Evolutionary conservation across 2,888 invertebrate species (phyloP), one percentile per base, ranked within the genome.

Genomic region (Orthosia incerta): DNA sequence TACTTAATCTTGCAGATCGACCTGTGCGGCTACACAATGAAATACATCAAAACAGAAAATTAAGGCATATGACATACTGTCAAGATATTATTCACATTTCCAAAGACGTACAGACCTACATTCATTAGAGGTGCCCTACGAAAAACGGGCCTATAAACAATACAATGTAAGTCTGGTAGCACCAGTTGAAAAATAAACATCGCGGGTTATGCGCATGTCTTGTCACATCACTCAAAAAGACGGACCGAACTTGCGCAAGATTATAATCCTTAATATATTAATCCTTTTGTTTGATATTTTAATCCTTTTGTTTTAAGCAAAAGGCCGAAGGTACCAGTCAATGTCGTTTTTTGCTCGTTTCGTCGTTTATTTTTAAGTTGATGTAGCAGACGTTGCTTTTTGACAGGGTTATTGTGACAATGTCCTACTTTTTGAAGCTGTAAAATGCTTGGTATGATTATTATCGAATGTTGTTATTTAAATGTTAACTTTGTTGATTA

Each of bases 301-400:
- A 65, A 67, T 15, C 9, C 64, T 64, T 79, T 79, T 73, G 67
- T 82, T 73, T 76, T 71, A 59, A 57, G 45, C n/a, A 51, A 61
- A 71, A 72, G 59, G 68, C 69, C 70, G 56, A 56, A 63, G 70
- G 51, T 70, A 51, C 18, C 15, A 60, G 18, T 67, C 69, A 80
- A 83, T 77, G 74, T 71, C 45, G 65, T 23, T 74, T 73, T 77
- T 70, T 80, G 60, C 67, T 31, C 12, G 18, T 69, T 70, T 80
- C 57, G 64, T 31, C 12, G n/a, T 69, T 46, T 3, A n/a, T 61
- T 67, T 31, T 56, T 1, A 61, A 61, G 39, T 71, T 72, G 31
- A 79, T 74, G 75, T 53, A n/a, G 20, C 26, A 2, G 12, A n/a
- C n/a, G 23, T 53, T 45, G 13, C 9, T 15, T 67, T 77, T 67